phyloP scores from a whole-genome alignment of 2,888 invertebrate species.

The Zelleria hepariella region DNA sequence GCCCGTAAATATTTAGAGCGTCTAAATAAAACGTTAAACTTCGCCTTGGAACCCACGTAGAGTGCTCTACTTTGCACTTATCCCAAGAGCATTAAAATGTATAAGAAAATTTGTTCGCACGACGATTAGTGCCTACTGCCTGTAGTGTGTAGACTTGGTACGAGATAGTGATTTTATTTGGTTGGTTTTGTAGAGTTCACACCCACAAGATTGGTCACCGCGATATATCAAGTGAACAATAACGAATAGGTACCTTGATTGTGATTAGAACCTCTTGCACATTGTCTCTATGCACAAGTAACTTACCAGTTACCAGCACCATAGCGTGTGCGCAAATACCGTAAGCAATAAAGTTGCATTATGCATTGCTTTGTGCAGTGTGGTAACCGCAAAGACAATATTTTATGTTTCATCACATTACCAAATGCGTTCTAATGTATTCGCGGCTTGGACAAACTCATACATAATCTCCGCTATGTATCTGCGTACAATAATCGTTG shows the following conservation, averaged over 20 bases:
- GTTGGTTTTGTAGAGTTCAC: no score
- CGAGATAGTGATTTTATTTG: no score
- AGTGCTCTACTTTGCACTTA: neutral
- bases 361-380: slow-evolving; percentile 26
- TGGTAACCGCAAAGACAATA: slow-evolving; percentile 33
- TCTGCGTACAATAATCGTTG: slow-evolving; percentile 18
- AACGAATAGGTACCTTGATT: neutral
- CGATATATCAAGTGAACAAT: no score
- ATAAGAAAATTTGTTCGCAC: no score
- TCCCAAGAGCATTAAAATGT: neutral
- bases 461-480: slow-evolving; percentile 23
- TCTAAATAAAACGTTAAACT: neutral
- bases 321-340: neutral
- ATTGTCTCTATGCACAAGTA: neutral
- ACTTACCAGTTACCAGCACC: no score
- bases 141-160: no score
- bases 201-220: no score
- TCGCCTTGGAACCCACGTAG: neutral
- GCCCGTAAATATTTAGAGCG: neutral
- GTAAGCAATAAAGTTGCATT: slow-evolving; percentile 32
- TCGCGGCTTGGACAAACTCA: slow-evolving; percentile 26
- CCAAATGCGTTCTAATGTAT: slow-evolving; percentile 46
- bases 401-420: slow-evolving; percentile 45
- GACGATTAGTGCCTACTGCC: no score
- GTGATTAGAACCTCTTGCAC: neutral